Percentiles rank a stretch among this genome's conserved stretches.
Conservation (phyloP, 2,797 vertebrate genomes). For the Falco naumanni region DNA sequence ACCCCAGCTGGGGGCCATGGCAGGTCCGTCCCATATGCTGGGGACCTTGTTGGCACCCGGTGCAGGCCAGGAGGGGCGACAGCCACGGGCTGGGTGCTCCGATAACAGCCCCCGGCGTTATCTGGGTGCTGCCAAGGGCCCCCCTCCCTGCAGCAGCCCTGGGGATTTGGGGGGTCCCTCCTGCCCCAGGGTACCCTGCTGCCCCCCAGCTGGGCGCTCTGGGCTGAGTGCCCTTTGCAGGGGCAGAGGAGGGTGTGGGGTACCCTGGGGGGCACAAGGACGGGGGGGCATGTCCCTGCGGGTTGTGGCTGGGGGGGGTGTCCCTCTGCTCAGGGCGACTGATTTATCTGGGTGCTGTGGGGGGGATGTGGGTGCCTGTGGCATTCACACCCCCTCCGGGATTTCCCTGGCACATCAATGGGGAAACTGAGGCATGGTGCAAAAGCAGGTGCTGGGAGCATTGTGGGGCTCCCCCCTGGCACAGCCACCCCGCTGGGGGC, state of each 20-base stretch:
- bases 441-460: fast-evolving
- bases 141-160: background rate
- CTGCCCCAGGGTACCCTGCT: fast-evolving
- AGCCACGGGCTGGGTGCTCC: background rate
- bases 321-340: background rate
- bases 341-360: background rate
- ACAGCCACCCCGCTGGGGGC: too few species aligned
- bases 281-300: fast-evolving
- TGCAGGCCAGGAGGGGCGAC: fast-evolving
- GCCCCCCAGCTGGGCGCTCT: fast-evolving
- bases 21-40: fast-evolving
- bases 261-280: background rate
- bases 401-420: background rate
- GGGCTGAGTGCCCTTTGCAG: background rate
- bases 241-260: background rate
- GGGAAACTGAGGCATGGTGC: background rate
- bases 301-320: background rate
- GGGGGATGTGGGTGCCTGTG: fast-evolving
- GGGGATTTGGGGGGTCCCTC: background rate
- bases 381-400: fast-evolving
- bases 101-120: slow-evolving; percentile 31
- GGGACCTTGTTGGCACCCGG: background rate
- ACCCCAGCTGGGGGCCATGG: fast-evolving
- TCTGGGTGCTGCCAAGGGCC: background rate
- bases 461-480: fast-evolving